Evolutionary conservation across 2,113 vertebrate species (phyloP).

Genomic region (Albula goreensis): DNA sequence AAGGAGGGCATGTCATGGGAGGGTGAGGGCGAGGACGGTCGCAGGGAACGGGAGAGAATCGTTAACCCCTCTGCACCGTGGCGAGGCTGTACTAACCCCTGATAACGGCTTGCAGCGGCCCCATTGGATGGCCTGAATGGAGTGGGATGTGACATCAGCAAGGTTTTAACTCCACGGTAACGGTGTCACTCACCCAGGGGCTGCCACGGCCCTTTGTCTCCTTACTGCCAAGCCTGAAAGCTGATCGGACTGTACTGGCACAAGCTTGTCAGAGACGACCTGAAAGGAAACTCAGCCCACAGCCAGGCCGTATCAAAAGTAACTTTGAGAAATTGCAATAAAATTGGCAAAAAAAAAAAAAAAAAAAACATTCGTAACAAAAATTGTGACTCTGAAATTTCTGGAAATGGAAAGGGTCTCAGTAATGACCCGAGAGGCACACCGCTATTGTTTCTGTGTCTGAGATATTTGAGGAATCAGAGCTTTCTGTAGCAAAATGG

Average conservation of each 20-base stretch:
- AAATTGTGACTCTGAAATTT: not conserved
- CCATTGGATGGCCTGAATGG: not conserved
- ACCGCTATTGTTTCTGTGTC: too few relatives aligned
- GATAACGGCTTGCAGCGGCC: not conserved
- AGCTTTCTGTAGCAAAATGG: not conserved
- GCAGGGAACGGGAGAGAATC: not conserved
- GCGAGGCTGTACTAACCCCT: not conserved
- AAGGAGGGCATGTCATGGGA: not conserved
- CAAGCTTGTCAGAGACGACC: constrained; percentile 18
- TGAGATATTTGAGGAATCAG: not conserved
- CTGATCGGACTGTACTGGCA: not conserved
- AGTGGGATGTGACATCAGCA: not conserved
- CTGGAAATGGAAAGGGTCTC: not conserved
- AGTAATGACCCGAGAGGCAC: too few relatives aligned
- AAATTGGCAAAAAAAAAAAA: not conserved
- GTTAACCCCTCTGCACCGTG: not conserved
- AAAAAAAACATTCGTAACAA: not conserved
- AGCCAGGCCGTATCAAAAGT: too few relatives aligned
- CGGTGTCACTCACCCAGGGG: not conserved
- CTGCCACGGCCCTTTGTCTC: not conserved
- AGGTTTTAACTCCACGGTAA: not conserved
- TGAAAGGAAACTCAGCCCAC: constrained; percentile 24
- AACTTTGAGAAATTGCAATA: not conserved
- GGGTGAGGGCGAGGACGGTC: not conserved
- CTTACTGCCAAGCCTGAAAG: not conserved